Percentiles rank a stretch among this genome's conserved stretches.
These are phyloP conservation scores for Microhierax caerulescens DNA, from an alignment of 2,797 vertebrate genomes.

Conservation along the genomic window DNA sequence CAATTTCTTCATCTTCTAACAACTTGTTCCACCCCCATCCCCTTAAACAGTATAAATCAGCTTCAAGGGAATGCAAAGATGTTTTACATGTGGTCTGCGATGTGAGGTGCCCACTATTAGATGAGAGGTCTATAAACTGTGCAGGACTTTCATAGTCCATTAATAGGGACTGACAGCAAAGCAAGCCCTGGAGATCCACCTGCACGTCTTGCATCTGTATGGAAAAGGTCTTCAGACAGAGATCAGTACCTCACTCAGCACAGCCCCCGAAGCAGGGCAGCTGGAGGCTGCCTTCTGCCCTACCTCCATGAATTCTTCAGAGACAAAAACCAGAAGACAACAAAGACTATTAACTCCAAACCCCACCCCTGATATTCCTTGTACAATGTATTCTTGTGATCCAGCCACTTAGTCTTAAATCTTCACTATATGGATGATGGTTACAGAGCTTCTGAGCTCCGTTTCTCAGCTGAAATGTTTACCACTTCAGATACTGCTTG, in stretches of 20 bases:
- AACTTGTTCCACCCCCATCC: background rate
- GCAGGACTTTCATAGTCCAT: background rate
- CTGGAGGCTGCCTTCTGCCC: background rate
- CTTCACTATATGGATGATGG: background rate
- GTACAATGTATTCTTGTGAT: background rate
- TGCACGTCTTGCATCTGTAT: background rate
- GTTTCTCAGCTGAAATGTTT: background rate
- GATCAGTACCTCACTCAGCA: background rate
- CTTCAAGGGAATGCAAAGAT: background rate
- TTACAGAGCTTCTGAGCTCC: background rate
- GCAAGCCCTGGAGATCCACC: background rate
- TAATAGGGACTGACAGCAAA: background rate
- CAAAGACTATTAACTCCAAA: background rate
- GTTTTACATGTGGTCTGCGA: background rate
- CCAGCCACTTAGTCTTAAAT: background rate
- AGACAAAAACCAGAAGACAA: background rate
- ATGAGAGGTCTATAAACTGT: background rate
- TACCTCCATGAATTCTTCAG: background rate
- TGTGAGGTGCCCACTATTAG: background rate
- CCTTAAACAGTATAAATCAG: conserved; percentile 37
- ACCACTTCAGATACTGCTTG: background rate
- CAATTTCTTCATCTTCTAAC: conserved; percentile 41
- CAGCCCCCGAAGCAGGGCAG: background rate
- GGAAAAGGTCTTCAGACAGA: background rate
- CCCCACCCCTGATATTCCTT: background rate